A percentile compares a stretch with the other conserved stretches of the same genome.
phyloP scores from a whole-genome alignment of 1,140 invertebrate genomes.

The Whitmania pigra region DNA sequence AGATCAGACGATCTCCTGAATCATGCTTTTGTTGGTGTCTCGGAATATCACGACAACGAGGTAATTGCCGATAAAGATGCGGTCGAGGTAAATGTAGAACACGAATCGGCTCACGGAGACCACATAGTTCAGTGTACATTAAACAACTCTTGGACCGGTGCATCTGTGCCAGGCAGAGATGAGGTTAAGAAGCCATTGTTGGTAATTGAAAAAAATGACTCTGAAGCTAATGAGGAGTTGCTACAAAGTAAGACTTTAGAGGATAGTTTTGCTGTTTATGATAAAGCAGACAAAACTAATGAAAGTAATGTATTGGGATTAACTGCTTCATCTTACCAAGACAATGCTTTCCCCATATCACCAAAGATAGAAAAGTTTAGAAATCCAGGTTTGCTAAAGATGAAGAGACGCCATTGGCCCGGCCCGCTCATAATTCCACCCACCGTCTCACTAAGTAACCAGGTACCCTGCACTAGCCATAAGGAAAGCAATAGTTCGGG shows the following conservation, averaged over 20 bases:
- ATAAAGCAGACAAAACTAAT: neutral
- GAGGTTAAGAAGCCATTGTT: neutral
- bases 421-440: conserved; percentile 17
- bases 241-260: neutral
- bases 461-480: neutral
- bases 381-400: conserved; percentile 5
- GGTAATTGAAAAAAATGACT: neutral
- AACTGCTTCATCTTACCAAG: neutral
- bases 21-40: neutral
- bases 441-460: neutral
- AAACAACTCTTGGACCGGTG: neutral
- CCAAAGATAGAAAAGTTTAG: conserved; percentile 1
- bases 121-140: no score
- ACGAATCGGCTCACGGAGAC: neutral
- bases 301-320: neutral
- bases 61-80: neutral
- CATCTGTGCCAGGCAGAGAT: neutral
- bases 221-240: neutral
- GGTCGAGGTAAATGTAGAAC: neutral
- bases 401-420: conserved; percentile 4
- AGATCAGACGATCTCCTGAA: neutral
- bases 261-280: neutral
- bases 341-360: neutral
- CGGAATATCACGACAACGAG: neutral
- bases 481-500: neutral